These are phyloP conservation scores for Hydrochoerus hydrochaeris DNA, from an alignment of 2,113 vertebrate genomes.

Conservation along the genomic window DNA sequence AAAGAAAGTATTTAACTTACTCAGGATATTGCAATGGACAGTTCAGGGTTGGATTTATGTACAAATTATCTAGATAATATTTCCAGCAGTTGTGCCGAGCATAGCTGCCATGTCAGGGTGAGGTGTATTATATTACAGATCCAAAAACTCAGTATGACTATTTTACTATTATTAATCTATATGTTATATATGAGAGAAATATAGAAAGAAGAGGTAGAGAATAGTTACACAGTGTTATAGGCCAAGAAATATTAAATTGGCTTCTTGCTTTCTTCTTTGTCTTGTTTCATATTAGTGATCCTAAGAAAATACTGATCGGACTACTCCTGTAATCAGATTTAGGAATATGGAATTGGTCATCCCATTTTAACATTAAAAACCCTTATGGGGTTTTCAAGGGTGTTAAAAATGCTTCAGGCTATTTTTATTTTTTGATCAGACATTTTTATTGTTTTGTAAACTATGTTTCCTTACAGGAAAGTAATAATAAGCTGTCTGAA, in stretches of 20 bases:
- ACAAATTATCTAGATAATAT: background rate
- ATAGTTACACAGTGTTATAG: background rate
- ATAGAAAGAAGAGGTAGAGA: background rate
- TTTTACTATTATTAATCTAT: background rate
- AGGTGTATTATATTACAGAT: background rate
- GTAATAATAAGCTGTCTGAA: background rate
- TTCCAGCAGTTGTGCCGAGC: background rate
- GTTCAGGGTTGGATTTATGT: background rate
- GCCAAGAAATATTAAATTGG: background rate
- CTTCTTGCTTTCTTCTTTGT: background rate
- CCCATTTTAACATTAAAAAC: background rate
- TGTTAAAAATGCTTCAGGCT: background rate
- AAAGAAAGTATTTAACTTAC: background rate
- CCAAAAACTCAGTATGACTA: background rate
- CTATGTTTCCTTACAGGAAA: background rate
- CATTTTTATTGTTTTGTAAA: constrained; percentile 9
- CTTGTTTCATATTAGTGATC: background rate
- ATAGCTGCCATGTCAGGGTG: background rate
- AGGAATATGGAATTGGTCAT: background rate
- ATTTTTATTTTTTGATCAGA: background rate
- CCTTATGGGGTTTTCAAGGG: no score
- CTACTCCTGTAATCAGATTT: background rate
- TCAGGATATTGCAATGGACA: no score
- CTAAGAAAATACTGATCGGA: background rate
- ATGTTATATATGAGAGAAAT: background rate